phyloP scores from a whole-genome alignment of 2,888 invertebrate genomes.

The Zootermopsis nevadensis region DNA sequence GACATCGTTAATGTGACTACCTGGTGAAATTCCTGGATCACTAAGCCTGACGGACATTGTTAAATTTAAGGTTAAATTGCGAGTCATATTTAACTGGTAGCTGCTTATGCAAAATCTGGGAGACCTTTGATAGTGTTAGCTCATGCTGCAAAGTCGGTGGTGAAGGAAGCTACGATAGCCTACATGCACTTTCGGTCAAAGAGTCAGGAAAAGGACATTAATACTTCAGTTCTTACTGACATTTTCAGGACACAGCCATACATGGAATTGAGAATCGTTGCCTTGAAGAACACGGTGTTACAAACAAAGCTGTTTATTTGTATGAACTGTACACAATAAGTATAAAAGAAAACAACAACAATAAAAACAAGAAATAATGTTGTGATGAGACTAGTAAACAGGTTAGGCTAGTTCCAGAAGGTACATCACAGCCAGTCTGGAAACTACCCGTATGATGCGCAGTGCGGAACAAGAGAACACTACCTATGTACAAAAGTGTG shows the following conservation, averaged over 20 bases:
- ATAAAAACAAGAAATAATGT: conserved; percentile 20
- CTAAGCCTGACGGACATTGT: too few relatives aligned
- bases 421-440: not conserved
- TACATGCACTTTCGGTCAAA: too few relatives aligned
- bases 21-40: too few relatives aligned
- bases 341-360: conserved; percentile 9
- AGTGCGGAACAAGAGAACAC: not conserved
- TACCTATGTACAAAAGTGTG: conserved; percentile 8
- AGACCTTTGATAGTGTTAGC: not conserved
- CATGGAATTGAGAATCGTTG: not conserved
- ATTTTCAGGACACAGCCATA: not conserved
- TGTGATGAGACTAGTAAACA: conserved; percentile 12
- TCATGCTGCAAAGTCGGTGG: not conserved
- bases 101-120: too few relatives aligned
- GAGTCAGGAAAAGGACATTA: too few relatives aligned
- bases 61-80: too few relatives aligned
- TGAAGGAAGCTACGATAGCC: not conserved
- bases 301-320: not conserved
- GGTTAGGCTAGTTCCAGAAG: not conserved
- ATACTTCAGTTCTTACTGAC: too few relatives aligned
- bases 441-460: not conserved
- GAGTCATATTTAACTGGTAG: too few relatives aligned
- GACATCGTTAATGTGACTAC: too few relatives aligned
- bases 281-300: not conserved
- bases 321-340: not conserved